Base-by-base conservation (phyloP, 2,888 invertebrate genomes). In the Tortrix viridana region DNA sequence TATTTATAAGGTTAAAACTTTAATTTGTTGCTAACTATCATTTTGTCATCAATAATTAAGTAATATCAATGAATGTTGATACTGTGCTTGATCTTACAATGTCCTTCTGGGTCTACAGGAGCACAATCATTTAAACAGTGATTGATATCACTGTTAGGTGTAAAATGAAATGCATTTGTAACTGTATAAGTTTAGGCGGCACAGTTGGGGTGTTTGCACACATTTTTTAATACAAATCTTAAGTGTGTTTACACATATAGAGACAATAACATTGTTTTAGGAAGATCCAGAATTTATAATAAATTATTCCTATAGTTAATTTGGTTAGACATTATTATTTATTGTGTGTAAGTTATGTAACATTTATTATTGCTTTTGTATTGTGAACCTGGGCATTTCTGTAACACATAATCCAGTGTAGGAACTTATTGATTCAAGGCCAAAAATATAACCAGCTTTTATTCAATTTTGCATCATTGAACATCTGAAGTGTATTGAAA, bases 1-100 rank as follows among this genome's bases (percentile, higher is more conserved):
- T 73, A 67, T 66, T 71, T 69, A 65, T 67, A 69, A 66, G 67
- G 61, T 65, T 67, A 71, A 60, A 67, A 65, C 64, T 65, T 67
- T 65, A 20, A 60, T 49, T 53, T 60, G 57, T 64, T 59, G 43
- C 22, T 56, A 53, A 52, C 59, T 63, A 49, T 50, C 46, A 54
- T 65, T 61, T 52, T 61, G 59, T 59, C n/a, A n/a, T n/a, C n/a
- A n/a, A n/a, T n/a, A n/a, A n/a, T n/a, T 56, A 55, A 56, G 46
- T 56, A 52, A 50, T 20, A 56, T 18, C 41, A 41, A 18, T 38
- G 37, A 14, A 50, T 38, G 16, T 41, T 53, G 26, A 41, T 20
- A 20, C 52, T 53, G 37, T 38, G 19, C n/a, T 41, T 41, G n/a
- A 5, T n/a, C 16, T 16, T 2, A 5, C 41, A 41, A n/a, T 32